Base-by-base conservation (phyloP, 1,140 invertebrate species). In the Ostrea denselamellosa region DNA sequence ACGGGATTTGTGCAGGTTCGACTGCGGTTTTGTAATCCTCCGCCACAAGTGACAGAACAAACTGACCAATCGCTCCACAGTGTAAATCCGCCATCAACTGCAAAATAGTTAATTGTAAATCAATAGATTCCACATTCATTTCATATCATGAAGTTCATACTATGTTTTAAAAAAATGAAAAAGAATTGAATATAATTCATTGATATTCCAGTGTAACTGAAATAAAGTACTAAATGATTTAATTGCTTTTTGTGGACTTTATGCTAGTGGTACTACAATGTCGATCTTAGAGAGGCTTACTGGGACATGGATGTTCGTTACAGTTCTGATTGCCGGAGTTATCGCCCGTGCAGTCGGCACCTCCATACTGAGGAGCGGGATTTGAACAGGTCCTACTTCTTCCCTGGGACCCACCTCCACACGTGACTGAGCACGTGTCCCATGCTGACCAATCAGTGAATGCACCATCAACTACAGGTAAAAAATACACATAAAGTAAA, bases 281-380 rank as follows among this genome's bases (percentile, higher is more conserved):
- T 44, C 34, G 5, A 44, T 5, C 34, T 1, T 2, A 44, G 34
- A 44, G 34, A 44, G 34, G 5, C 81, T 83, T 83, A 83, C 81
- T 83, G 7, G 81, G 81, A 51, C 81, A 83, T 10, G 28, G 25
- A 10, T 83, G 81, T 9, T 44, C 53, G 34, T 83, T 83, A 51
- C 81, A 83, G 8, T 19, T 83, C 8, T 44, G 44, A 14, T 53
- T n/a, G 0, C 8, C 53, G 44, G 34, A n/a, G n/a, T 83, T 53
- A 9, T 17, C 34, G 10, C 92, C 91, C 0, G n/a, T 9, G 87
- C 93, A 93, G 0, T 82, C 54, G 0, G 34, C 19, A 5, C 93
- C 93, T 83, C 90, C 92, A 82, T 90, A 68, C 25, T 87, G 54
- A 17, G 93, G 90, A 8, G 34, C 19, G 4, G 93, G 93, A 62